Conservation (phyloP, 2,797 vertebrate genomes). For the Momotus momota region DNA sequence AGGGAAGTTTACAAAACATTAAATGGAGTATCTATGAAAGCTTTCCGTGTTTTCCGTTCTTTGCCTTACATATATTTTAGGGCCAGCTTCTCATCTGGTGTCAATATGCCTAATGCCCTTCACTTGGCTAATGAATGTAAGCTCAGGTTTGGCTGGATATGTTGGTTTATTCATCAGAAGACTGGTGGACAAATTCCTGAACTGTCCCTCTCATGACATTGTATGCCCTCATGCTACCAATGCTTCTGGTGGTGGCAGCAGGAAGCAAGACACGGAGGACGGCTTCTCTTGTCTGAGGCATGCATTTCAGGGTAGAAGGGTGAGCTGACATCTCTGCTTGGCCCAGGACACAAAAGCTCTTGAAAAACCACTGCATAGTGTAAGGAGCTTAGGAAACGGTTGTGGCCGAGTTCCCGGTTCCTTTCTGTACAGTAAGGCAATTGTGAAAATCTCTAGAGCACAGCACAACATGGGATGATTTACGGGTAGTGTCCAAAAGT, state of each 20-base stretch:
- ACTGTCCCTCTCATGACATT: background rate
- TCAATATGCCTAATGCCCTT: background rate
- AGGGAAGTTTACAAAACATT: conserved; percentile 54
- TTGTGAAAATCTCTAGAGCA: conserved; percentile 28
- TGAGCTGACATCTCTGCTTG: background rate
- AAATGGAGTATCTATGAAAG: conserved; percentile 5
- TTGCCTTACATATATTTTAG: background rate
- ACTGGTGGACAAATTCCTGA: background rate
- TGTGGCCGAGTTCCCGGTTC: background rate
- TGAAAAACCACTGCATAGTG: background rate
- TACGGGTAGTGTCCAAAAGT: background rate
- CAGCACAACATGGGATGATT: conserved; percentile 19
- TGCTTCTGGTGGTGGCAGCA: background rate
- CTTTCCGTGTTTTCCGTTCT: background rate
- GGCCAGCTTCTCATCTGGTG: background rate
- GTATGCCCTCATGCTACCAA: background rate
- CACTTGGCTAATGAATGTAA: background rate
- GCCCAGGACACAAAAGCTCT: conserved; percentile 1
- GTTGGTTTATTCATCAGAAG: background rate
- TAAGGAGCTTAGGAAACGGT: conserved; percentile 23
- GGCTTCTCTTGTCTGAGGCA: background rate
- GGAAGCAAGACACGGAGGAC: background rate
- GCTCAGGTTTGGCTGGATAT: background rate
- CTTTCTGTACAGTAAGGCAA: conserved; percentile 20
- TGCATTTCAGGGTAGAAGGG: background rate